Percentiles rank a stretch among this genome's conserved stretches.
phyloP scores from a whole-genome alignment of 2,113 vertebrate species.

The Protomyctophum bolini region DNA sequence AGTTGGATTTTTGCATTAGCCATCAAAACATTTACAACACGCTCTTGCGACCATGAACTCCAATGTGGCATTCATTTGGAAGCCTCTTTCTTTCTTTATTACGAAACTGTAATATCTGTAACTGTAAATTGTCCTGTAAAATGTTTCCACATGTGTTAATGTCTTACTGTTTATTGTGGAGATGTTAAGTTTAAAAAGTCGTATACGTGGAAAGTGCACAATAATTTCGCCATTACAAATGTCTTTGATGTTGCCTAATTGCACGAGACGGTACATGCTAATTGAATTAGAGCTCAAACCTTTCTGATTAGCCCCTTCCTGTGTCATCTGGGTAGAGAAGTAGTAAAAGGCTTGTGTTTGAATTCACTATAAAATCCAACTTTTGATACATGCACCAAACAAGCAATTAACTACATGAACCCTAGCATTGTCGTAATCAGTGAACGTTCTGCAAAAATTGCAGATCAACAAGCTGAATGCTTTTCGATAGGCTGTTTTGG shows the following conservation, averaged over 20 bases:
- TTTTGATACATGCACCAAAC: not conserved
- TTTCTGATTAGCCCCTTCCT: conserved; percentile 35
- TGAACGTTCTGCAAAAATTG: too few species aligned
- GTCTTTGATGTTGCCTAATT: conserved; percentile 47
- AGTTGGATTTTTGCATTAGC: conserved; percentile 27
- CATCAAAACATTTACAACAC: conserved; percentile 33
- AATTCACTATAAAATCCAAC: not conserved
- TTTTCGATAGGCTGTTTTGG: too few species aligned
- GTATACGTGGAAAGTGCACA: conserved; percentile 41
- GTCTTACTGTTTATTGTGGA: conserved; percentile 37
- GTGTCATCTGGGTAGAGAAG: conserved; percentile 45
- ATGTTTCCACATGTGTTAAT: conserved; percentile 48
- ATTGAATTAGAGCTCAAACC: conserved; percentile 39
- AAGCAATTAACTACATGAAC: not conserved
- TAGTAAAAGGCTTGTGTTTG: conserved; percentile 21
- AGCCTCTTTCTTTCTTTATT: conserved; percentile 35
- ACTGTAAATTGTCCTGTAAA: conserved; percentile 42
- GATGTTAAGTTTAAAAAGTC: conserved; percentile 36
- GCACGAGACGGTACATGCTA: conserved; percentile 5
- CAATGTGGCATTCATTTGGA: conserved; percentile 46
- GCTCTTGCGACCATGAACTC: conserved; percentile 18
- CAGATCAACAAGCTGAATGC: too few species aligned
- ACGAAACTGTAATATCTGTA: conserved; percentile 28
- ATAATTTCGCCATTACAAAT: conserved; percentile 30
- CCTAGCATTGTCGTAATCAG: too few species aligned